A percentile compares a stretch with the other conserved stretches of the same genome.
Conservation (phyloP, 1,140 invertebrate genomes). For the Thalassaphorura encarpata region DNA sequence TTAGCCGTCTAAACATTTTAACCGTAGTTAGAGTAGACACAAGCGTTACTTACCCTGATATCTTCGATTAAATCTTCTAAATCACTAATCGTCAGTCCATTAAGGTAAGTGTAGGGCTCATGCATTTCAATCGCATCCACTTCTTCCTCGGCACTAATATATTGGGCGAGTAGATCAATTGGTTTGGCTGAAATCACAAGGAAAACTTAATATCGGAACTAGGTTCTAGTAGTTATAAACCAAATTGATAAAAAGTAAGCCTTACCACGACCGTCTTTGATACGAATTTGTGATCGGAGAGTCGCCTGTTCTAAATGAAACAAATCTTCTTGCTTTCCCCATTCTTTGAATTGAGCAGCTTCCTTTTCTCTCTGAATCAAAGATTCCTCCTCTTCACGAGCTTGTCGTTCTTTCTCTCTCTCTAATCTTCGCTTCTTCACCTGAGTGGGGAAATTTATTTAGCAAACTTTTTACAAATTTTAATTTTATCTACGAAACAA, state of each 20-base stretch:
- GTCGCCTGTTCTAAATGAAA: conserved; percentile 84
- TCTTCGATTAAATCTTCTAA: conserved; percentile 96
- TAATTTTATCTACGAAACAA: conserved; percentile 9
- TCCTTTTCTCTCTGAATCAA: conserved; percentile 83
- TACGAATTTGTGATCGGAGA: conserved; percentile 82
- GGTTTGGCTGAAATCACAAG: conserved; percentile 65
- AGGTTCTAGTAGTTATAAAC: conserved; percentile 3
- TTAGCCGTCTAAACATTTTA: too few relatives aligned
- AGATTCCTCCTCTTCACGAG: conserved; percentile 80
- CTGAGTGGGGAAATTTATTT: conserved; percentile 34
- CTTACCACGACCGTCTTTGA: conserved; percentile 72
- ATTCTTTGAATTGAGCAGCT: conserved; percentile 86
- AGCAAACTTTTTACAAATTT: background rate
- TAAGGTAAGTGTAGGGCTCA: conserved; percentile 92
- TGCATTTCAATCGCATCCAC: conserved; percentile 94
- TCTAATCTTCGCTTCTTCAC: conserved; percentile 83
- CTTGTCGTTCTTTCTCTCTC: conserved; percentile 78
- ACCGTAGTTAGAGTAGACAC: too few relatives aligned
- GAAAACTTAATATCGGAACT: conserved; percentile 8
- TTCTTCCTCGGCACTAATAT: conserved; percentile 85
- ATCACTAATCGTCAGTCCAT: conserved; percentile 81
- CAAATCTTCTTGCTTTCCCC: conserved; percentile 89
- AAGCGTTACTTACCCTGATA: conserved; percentile 62
- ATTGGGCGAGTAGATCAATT: conserved; percentile 94
- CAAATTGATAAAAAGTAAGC: conserved; percentile 22